Evolutionary conservation across 2,113 vertebrate genomes (phyloP).

Genomic region (Pampusana beccarii): DNA sequence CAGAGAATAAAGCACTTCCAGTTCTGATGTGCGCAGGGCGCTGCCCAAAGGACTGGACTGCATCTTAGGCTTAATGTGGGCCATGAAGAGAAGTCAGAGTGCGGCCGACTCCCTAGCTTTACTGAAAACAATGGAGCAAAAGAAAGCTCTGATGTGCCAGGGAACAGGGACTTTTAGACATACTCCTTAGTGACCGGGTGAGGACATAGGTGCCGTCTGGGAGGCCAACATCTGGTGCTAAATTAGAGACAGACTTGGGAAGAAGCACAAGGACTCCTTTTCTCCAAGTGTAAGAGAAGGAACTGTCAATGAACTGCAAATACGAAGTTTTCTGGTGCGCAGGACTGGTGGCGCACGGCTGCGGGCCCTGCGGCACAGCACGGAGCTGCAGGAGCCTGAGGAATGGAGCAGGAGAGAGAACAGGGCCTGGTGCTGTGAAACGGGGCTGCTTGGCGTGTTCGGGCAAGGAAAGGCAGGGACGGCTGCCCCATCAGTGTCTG

Average conservation of each 20-base stretch:
- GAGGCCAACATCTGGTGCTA: background rate
- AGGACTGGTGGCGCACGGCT: background rate
- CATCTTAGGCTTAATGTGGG: background rate
- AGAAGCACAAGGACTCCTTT: background rate
- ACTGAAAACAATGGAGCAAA: background rate
- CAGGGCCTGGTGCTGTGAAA: background rate
- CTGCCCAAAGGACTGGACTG: background rate
- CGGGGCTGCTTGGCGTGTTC: background rate
- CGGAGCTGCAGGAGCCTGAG: fast-evolving
- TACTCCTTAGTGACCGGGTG: background rate
- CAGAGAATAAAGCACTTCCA: background rate
- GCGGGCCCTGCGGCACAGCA: background rate
- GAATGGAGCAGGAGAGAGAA: background rate
- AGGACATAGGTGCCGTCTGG: background rate
- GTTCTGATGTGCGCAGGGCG: background rate
- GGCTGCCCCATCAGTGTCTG: fast-evolving
- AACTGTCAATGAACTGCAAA: background rate
- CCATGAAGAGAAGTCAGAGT: background rate
- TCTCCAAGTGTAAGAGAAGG: background rate
- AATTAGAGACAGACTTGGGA: background rate
- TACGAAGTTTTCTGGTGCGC: background rate
- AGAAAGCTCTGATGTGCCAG: background rate
- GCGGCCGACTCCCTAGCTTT: background rate
- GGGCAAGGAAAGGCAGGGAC: background rate
- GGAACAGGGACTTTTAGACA: background rate